Evolutionary conservation across 2,113 vertebrate genomes (phyloP), one percentile per base, ranked within the genome.

Genomic region (Delphinus delphis): DNA sequence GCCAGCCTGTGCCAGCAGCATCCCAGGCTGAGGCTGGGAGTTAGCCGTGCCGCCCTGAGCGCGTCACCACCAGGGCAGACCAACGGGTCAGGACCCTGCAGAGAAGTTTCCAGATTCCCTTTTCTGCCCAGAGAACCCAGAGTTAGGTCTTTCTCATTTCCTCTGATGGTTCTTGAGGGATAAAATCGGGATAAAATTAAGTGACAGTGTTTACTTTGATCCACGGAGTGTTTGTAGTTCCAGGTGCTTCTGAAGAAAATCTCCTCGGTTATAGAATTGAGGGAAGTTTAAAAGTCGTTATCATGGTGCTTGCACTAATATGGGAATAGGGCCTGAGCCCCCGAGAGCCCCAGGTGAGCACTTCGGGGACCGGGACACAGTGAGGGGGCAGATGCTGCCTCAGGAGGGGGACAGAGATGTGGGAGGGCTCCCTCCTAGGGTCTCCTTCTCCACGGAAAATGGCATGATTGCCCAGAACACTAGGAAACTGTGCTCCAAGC

Each of bases 361-460:
- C 9, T 1, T 3, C 2, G 17, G 23, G 55, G 14, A 28, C 63
- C 10, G 25, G 5, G 18, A 31, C 77, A 5, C 28, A 17, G 25
- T 1, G 4, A 1, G 0, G 5, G 25, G 13, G n/a, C 18, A 33
- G 15, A 44, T 9, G 11, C 47, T 11, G n/a, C 36, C 70, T 83
- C 50, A 55, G 71, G 20, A 41, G 62, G 23, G 20, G 28, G 36
- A 80, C 73, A 68, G 65, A 31, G 41, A 21, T 21, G 0, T 26
- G 8, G 15, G 1, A 6, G 0, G 8, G 5, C 3, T 55, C 8
- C 10, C 13, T 68, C 3, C 33, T 17, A 9, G 26, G 20, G 33
- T 67, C 31, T 33, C 7, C 17, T 25, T n/a, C 4, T 25, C 41
- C 20, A 23, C 4, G 73, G 92, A 36, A 73, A 47, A 65, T 11